Evolutionary conservation across 2,113 vertebrate species (phyloP).

Genomic region (Cyphomyrus discorhynchus): DNA sequence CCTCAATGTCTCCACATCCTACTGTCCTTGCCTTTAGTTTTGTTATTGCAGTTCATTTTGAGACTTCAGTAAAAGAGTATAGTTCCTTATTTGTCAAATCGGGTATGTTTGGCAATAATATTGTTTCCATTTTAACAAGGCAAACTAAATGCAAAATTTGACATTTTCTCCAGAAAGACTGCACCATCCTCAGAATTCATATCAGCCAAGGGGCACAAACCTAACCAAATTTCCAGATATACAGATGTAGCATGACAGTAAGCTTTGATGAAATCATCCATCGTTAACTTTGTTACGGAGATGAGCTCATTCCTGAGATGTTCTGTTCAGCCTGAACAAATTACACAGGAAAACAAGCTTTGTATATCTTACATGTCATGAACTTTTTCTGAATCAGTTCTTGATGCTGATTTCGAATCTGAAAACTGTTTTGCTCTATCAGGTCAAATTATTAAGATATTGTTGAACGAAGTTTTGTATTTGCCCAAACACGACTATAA

Average conservation of each 20-base stretch:
- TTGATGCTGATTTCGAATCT: too few species aligned
- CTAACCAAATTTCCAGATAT: background rate
- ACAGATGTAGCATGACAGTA: background rate
- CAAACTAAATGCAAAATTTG: constrained; percentile 4
- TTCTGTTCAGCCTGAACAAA: background rate
- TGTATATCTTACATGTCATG: too few species aligned
- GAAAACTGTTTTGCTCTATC: too few species aligned
- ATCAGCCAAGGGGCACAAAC: background rate
- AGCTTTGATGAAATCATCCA: background rate
- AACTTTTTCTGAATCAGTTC: too few species aligned
- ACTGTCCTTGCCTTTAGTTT: background rate
- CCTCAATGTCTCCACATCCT: background rate
- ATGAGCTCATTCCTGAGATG: background rate
- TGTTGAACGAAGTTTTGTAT: too few species aligned
- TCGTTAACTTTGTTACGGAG: background rate
- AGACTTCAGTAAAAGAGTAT: background rate
- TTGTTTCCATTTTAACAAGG: background rate
- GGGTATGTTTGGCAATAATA: background rate
- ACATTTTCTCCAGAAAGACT: background rate
- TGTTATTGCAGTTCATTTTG: background rate
- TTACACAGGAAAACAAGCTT: background rate
- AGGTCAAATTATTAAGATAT: too few species aligned
- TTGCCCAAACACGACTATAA: too few species aligned
- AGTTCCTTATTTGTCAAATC: background rate
- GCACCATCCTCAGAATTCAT: background rate